Conservation (phyloP, 2,113 vertebrate species). For the Malurus alboscapulatus region DNA sequence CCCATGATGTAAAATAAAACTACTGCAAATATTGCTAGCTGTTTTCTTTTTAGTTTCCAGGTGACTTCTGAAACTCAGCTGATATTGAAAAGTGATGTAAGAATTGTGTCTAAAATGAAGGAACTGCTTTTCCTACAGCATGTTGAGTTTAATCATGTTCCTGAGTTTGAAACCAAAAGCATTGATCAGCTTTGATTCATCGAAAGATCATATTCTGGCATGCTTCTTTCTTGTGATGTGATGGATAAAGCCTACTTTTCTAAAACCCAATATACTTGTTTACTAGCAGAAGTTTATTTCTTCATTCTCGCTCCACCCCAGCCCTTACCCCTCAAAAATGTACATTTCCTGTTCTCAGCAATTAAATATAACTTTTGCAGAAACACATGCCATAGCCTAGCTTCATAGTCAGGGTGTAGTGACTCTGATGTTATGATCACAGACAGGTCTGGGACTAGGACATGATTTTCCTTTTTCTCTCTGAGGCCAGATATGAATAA, state of each 20-base stretch:
- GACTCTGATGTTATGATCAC: not conserved
- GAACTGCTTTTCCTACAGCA: not conserved
- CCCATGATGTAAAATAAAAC: not conserved
- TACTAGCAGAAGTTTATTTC: not conserved
- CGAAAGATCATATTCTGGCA: not conserved
- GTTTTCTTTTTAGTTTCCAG: constrained; percentile 38
- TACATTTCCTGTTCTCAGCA: not conserved
- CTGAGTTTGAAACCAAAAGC: constrained; percentile 24
- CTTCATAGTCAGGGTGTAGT: not conserved
- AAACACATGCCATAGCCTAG: not conserved
- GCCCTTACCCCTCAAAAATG: not conserved
- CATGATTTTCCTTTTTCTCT: not conserved
- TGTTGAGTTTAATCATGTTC: constrained; percentile 24
- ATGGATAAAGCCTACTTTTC: not conserved
- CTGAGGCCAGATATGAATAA: not conserved
- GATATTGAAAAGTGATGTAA: constrained; percentile 27
- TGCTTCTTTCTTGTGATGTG: not conserved
- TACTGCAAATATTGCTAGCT: constrained; percentile 17
- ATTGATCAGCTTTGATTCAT: constrained; percentile 33
- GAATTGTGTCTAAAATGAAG: not conserved
- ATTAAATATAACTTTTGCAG: not conserved
- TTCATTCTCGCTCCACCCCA: not conserved
- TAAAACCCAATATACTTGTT: not conserved
- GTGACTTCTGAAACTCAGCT: constrained; percentile 39
- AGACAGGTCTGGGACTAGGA: not conserved